Evolutionary conservation across 1,140 invertebrate species (phyloP).

Genomic region (Halyomorpha halys): DNA sequence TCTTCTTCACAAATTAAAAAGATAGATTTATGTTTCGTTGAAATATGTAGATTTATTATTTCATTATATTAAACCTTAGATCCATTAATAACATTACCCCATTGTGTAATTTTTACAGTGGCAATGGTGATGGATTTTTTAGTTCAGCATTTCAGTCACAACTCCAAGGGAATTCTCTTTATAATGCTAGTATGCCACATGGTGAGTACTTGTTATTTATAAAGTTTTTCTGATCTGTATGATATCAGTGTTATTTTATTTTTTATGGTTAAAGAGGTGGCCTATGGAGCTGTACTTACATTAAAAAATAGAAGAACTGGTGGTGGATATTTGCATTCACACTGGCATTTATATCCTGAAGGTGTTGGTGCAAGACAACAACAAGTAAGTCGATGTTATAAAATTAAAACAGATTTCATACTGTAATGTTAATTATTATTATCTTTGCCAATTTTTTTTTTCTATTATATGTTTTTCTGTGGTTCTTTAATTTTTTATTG

Average conservation of each 20-base stretch:
- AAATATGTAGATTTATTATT: too few relatives aligned
- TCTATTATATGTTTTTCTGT: too few relatives aligned
- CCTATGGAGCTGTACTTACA: constrained; percentile 80
- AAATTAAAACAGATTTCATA: not conserved
- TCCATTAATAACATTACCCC: not conserved
- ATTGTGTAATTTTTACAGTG: constrained; percentile 46
- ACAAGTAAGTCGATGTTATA: constrained; percentile 50
- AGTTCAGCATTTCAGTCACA: constrained; percentile 94
- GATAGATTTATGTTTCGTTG: too few relatives aligned
- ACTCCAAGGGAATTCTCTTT: constrained; percentile 87
- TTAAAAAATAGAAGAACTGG: constrained; percentile 91
- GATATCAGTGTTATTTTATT: not conserved
- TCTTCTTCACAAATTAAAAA: too few relatives aligned
- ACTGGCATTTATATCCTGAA: constrained; percentile 90
- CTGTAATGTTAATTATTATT: too few relatives aligned
- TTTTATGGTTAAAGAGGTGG: constrained; percentile 48
- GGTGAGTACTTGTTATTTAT: constrained; percentile 35
- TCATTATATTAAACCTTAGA: too few relatives aligned
- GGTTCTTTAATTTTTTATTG: too few relatives aligned
- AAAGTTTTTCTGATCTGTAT: not conserved
- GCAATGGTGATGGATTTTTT: constrained; percentile 93
- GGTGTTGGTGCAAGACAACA: constrained; percentile 84
- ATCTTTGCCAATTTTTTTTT: too few relatives aligned
- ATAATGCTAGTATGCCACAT: constrained; percentile 86
- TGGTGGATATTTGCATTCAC: constrained; percentile 92